These are phyloP conservation scores for Myotis pilosus DNA, from an alignment of 2,797 vertebrate genomes.

Conservation along the genomic window DNA sequence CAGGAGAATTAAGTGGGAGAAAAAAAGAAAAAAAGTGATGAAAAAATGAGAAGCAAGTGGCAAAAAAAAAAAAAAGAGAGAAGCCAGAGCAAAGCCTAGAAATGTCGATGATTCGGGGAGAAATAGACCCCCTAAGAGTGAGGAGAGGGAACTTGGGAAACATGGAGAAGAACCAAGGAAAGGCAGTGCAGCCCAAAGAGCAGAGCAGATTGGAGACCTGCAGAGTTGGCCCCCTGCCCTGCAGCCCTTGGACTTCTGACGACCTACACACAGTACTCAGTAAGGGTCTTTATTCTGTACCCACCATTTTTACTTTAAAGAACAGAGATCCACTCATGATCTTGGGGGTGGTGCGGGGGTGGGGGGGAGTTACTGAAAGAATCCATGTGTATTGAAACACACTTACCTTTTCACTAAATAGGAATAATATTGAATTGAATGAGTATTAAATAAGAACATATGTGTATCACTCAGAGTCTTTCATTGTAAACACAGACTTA, in stretches of 20 bases:
- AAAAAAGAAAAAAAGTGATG: background rate
- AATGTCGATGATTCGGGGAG: background rate
- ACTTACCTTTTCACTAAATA: background rate
- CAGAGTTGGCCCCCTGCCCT: too few relatives aligned
- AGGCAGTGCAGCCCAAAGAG: background rate
- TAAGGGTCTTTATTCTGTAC: background rate
- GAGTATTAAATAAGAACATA: background rate
- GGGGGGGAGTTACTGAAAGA: background rate
- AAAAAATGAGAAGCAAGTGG: background rate
- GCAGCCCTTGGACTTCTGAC: background rate
- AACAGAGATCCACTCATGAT: background rate
- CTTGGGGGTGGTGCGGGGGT: accelerated
- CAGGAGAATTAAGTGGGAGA: too few relatives aligned
- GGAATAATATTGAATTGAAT: background rate
- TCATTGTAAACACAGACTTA: background rate
- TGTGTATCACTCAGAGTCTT: background rate
- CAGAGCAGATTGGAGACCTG: background rate
- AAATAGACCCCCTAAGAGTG: background rate
- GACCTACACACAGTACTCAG: background rate
- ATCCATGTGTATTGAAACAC: background rate
- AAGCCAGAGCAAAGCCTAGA: background rate
- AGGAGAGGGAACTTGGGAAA: background rate
- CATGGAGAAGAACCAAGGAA: background rate
- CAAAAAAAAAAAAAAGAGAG: background rate
- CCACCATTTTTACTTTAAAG: background rate